phyloP scores from a whole-genome alignment of 2,888 invertebrate species.

The Chrysolina americana region DNA sequence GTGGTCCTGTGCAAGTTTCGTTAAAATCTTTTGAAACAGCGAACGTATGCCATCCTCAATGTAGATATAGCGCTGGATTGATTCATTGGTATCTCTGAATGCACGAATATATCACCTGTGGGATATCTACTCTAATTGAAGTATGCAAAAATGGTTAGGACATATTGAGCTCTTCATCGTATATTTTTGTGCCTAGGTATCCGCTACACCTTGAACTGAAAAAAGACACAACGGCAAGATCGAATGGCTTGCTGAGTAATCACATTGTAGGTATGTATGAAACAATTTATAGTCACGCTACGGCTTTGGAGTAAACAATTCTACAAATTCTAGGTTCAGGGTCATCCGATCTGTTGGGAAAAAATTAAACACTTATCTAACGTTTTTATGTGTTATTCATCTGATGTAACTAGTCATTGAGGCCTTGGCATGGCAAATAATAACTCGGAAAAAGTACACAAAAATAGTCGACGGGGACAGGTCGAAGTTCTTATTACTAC shows the following conservation, averaged over 20 bases:
- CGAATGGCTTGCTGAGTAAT: slow-evolving; percentile 25
- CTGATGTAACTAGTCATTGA: neutral
- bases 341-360: slow-evolving; percentile 4
- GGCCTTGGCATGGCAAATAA: neutral
- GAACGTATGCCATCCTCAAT: too few species aligned
- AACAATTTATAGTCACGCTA: slow-evolving; percentile 25
- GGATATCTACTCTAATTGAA: too few species aligned
- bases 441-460: neutral
- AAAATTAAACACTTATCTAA: slow-evolving; percentile 4
- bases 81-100: too few species aligned
- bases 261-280: slow-evolving; percentile 23
- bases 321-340: slow-evolving; percentile 9
- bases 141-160: too few species aligned
- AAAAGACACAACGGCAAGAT: slow-evolving; percentile 2
- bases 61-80: too few species aligned
- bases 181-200: neutral
- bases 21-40: too few species aligned
- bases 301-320: slow-evolving; percentile 13
- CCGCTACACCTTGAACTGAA: neutral
- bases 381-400: slow-evolving; percentile 4
- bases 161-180: neutral
- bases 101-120: too few species aligned
- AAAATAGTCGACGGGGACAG: neutral
- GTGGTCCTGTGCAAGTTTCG: too few species aligned
- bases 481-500: neutral